phyloP scores from a whole-genome alignment of 64 coral and sea anemone species.

The Dendronephthya gigantea region DNA sequence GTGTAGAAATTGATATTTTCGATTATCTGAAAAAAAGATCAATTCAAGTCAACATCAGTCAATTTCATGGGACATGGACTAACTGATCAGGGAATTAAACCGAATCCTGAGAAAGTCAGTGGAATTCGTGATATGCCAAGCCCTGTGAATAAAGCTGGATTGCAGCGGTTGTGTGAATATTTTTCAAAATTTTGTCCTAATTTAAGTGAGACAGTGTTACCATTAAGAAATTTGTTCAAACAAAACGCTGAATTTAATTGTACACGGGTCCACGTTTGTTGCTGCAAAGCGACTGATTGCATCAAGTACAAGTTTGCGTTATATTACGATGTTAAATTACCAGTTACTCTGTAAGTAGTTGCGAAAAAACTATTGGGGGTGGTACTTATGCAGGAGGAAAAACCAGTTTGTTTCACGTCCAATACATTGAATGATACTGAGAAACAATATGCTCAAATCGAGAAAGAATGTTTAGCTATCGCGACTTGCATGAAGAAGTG shows the following conservation, averaged over 20 bases:
- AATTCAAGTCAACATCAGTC: constrained; percentile 41
- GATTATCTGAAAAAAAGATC: constrained; percentile 6
- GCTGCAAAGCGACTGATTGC: constrained; percentile 30
- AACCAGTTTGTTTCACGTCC: constrained; percentile 13
- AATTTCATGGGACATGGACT: constrained; percentile 46
- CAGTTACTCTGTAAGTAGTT: constrained; percentile 46
- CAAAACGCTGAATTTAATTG: constrained; percentile 35
- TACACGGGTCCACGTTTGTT: constrained; percentile 22
- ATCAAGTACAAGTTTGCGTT: not conserved
- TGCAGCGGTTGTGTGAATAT: constrained; percentile 43
- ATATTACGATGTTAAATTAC: constrained; percentile 26
- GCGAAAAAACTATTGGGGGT: constrained; percentile 23
- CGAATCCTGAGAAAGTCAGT: constrained; percentile 30
- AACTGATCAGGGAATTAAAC: constrained; percentile 37
- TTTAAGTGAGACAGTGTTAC: constrained; percentile 25
- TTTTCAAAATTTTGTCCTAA: constrained; percentile 48
- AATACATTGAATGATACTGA: not conserved
- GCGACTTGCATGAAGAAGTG: too few relatives aligned
- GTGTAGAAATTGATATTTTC: not conserved
- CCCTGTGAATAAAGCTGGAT: constrained; percentile 22
- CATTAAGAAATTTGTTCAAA: constrained; percentile 40
- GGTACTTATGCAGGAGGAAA: not conserved
- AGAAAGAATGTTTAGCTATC: not conserved
- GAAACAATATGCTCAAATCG: not conserved
- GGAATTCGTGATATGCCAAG: constrained; percentile 43